Conservation (phyloP, 2,113 vertebrate genomes). For the Coptodon bakossiorum region DNA sequence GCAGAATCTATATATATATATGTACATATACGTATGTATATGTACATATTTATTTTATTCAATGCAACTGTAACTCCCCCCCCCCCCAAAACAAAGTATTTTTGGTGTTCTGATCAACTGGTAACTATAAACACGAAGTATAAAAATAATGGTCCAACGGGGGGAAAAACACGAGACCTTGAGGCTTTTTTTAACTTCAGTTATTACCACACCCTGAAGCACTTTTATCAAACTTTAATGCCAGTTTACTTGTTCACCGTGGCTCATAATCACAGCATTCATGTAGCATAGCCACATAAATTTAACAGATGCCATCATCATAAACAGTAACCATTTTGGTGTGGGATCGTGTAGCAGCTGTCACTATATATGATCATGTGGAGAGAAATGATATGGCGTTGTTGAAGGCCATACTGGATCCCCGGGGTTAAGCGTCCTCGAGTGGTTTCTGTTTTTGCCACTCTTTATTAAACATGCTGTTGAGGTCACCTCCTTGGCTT, state of each 20-base stretch:
- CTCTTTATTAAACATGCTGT: background rate
- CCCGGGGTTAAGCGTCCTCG: rapidly evolving
- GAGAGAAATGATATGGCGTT: background rate
- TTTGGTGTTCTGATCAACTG: background rate
- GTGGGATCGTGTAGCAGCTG: background rate
- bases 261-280: background rate
- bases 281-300: background rate
- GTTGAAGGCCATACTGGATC: background rate
- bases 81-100: background rate
- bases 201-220: background rate
- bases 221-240: background rate
- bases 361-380: background rate
- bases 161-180: background rate
- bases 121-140: background rate
- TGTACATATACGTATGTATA: background rate
- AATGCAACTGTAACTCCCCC: background rate
- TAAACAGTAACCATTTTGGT: background rate
- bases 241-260: background rate
- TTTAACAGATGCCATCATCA: background rate
- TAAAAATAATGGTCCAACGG: background rate
- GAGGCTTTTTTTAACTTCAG: background rate
- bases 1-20: background rate
- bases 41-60: background rate
- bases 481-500: background rate
- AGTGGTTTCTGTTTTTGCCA: background rate